A percentile compares a stretch with the other conserved stretches of the same genome.
These are phyloP conservation scores for Pollenia angustigena DNA, from an alignment of 2,888 invertebrate genomes.

Conservation along the genomic window DNA sequence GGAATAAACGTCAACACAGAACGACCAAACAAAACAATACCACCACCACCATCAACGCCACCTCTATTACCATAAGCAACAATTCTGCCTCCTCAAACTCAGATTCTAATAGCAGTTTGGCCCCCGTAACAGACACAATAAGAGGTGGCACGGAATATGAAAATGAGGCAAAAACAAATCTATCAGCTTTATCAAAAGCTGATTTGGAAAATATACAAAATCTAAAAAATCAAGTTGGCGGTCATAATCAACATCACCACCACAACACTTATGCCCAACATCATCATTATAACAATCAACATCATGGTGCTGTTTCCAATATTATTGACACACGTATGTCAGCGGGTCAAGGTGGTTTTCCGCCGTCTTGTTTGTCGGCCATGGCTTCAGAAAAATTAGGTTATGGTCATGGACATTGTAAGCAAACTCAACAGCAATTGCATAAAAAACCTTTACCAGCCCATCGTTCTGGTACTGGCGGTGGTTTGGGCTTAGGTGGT, in stretches of 20 bases:
- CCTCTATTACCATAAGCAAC: conserved; percentile 68
- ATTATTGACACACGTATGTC: conserved; percentile 48
- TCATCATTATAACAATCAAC: conserved; percentile 60
- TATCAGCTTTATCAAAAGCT: conserved; percentile 78
- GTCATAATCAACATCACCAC: conserved; percentile 71
- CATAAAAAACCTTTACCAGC: conserved; percentile 66
- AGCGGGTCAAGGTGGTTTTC: conserved; percentile 70
- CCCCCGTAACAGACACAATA: conserved; percentile 70
- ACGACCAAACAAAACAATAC: conserved; percentile 76
- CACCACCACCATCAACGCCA: conserved; percentile 73
- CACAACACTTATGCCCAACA: conserved; percentile 42
- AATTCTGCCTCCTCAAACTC: conserved; percentile 66
- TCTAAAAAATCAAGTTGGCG: conserved; percentile 81
- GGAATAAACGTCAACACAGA: conserved; percentile 83
- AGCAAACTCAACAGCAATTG: conserved; percentile 76
- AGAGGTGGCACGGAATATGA: conserved; percentile 55
- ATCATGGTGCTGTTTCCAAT: conserved; percentile 50
- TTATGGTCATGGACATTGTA: conserved; percentile 78
- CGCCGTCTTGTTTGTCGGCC: conserved; percentile 63
- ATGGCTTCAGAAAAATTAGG: conserved; percentile 77
- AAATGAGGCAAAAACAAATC: conserved; percentile 62
- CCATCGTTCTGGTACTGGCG: conserved; percentile 59
- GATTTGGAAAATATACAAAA: conserved; percentile 84
- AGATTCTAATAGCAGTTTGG: conserved; percentile 60
- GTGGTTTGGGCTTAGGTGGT: conserved; percentile 30